Evolutionary conservation across 2,113 vertebrate genomes (phyloP).

Genomic region (Phoenicopterus ruber): DNA sequence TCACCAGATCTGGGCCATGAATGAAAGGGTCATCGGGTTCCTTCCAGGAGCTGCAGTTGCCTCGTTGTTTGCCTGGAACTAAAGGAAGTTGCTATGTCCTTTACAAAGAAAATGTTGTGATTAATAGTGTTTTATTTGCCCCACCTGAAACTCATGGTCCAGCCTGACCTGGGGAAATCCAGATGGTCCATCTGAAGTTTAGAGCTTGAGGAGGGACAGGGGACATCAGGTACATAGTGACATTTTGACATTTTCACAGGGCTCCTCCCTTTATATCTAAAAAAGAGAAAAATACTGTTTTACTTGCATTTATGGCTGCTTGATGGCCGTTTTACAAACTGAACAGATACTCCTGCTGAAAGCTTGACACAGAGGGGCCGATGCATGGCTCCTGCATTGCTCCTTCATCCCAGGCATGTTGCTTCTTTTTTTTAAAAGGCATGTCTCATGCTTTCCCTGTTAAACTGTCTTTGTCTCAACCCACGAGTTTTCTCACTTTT

Average conservation of each 20-base stretch:
- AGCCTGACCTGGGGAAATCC: not conserved
- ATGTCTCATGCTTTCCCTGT: not conserved
- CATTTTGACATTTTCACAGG: not conserved
- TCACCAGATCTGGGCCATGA: not conserved
- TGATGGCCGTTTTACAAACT: not conserved
- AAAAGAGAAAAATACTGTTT: not conserved
- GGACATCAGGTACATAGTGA: not conserved
- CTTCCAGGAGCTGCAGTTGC: not conserved
- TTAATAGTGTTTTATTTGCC: not conserved
- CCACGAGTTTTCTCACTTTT: not conserved
- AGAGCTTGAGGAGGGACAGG: not conserved
- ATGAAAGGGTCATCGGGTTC: not conserved
- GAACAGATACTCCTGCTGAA: not conserved
- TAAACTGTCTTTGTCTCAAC: not conserved
- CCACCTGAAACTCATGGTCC: not conserved
- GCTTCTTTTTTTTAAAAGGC: not conserved
- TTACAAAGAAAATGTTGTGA: not conserved
- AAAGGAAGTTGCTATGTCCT: not conserved
- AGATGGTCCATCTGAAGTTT: not conserved
- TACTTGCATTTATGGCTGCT: not conserved
- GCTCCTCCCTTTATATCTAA: not conserved
- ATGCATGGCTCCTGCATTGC: not conserved
- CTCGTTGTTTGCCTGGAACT: not conserved
- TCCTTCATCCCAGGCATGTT: not conserved
- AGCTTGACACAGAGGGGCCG: not conserved